Evolutionary conservation across 2,113 vertebrate genomes (phyloP), one percentile per base, ranked within the genome.

Genomic region (Caretta caretta): DNA sequence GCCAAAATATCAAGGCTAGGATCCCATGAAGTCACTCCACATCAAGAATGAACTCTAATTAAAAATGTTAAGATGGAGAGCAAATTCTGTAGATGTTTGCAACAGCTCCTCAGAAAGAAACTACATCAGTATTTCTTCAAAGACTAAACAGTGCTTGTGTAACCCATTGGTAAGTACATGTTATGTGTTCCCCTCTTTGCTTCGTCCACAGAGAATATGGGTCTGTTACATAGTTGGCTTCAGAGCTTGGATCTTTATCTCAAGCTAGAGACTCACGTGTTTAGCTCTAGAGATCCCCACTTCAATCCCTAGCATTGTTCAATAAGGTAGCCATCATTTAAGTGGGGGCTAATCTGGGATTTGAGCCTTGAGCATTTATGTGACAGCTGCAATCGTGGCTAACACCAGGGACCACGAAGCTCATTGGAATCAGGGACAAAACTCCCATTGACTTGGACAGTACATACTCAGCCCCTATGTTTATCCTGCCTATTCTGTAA

Each of bases 261-360:
- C 50, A 59, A 72, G 5, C n/a, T 87, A 84, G 50, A 87, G 10
- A 1, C n/a, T 0, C 50, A n/a, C 49, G 46, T 0, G 1, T 62
- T 31, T 42, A 72, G 87, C 22, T 94, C 50, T 49, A 1, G 0
- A 85, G 82, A 4, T 16, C 35, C 84, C 4, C 88, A 13, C 80
- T 9, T 56, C 3, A 2, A 1, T 87, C 84, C 96, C n/a, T 88
- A 13, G 72, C 81, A 2, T 2, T 89, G 86, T 29, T 5, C 12
- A 50, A 27, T 6, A 84, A 69, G 25, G 11, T 27, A 84, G 14
- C 2, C 2, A 19, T 5, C 53, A 46, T 85, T 88, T 82, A 56
- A 31, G 85, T 59, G 83, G 75, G 31, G 20, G 2, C 48, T 50
- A 69, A 69, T 53, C 31, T 87, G 31, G 59, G 62, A 92, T 51